These are phyloP conservation scores for Peromyscus aztecus DNA, from an alignment of 2,797 vertebrate species.

Conservation along the genomic window DNA sequence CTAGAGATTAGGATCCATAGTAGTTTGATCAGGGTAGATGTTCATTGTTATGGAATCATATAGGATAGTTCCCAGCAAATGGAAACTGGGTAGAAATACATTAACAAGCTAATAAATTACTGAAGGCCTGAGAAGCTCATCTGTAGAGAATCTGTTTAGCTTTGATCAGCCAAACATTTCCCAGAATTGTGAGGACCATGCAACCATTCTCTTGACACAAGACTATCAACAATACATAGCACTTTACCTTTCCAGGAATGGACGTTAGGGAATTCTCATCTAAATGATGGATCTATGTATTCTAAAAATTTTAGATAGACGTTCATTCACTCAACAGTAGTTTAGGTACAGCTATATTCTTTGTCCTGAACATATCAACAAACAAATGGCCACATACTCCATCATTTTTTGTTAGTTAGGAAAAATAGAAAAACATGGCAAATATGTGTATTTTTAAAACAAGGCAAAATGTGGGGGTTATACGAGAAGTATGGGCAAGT, in stretches of 20 bases:
- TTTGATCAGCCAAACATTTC: background rate
- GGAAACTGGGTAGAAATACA: background rate
- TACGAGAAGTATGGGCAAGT: background rate
- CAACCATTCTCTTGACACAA: background rate
- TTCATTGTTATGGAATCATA: background rate
- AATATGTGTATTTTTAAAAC: background rate
- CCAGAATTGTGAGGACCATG: background rate
- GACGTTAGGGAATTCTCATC: background rate
- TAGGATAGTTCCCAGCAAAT: background rate
- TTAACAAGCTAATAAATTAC: background rate
- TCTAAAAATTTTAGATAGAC: background rate
- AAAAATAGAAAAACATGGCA: background rate
- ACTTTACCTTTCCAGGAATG: background rate
- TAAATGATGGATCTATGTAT: background rate
- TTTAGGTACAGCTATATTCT: background rate
- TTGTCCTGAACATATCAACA: background rate
- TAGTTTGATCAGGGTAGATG: background rate
- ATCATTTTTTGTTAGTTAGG: background rate
- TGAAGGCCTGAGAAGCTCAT: background rate
- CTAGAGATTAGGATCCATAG: background rate
- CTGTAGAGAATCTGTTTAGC: background rate
- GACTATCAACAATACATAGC: background rate
- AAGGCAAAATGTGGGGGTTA: background rate
- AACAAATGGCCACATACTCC: background rate
- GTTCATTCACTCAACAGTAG: background rate